Conservation (phyloP, 2,888 invertebrate genomes). For the Acanthococcus lagerstroemiae region DNA sequence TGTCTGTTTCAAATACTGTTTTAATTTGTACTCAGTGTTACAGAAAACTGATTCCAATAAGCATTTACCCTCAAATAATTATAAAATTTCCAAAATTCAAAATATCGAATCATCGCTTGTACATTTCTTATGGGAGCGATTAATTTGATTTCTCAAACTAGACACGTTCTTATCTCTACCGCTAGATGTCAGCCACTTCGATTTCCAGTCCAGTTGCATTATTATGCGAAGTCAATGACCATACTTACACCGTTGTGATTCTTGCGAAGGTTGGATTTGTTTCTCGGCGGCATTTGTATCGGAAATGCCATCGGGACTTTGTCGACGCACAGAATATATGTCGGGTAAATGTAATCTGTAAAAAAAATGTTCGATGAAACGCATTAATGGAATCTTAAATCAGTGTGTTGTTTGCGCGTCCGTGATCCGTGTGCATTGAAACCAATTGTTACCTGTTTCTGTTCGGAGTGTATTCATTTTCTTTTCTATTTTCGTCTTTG, state of each 20-base stretch:
- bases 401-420: neutral
- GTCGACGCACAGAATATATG: neutral
- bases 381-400: neutral
- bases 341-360: neutral
- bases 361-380: neutral
- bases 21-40: too few species aligned
- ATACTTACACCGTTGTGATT: constrained; percentile 17
- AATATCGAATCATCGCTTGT: too few species aligned
- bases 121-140: too few species aligned
- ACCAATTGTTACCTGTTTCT: neutral
- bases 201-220: neutral
- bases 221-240: neutral
- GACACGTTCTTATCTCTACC: too few species aligned
- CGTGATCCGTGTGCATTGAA: neutral
- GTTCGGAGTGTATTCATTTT: neutral
- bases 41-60: too few species aligned
- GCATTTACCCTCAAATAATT: too few species aligned
- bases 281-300: constrained; percentile 9
- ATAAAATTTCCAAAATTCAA: too few species aligned
- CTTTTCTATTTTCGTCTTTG: neutral
- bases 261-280: neutral
- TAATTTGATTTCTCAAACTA: too few species aligned
- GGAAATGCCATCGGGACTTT: constrained; percentile 10
- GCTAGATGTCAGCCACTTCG: neutral
- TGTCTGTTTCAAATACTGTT: too few species aligned